Conservation (phyloP, 2,113 vertebrate species). For the Delphinapterus leucas region DNA sequence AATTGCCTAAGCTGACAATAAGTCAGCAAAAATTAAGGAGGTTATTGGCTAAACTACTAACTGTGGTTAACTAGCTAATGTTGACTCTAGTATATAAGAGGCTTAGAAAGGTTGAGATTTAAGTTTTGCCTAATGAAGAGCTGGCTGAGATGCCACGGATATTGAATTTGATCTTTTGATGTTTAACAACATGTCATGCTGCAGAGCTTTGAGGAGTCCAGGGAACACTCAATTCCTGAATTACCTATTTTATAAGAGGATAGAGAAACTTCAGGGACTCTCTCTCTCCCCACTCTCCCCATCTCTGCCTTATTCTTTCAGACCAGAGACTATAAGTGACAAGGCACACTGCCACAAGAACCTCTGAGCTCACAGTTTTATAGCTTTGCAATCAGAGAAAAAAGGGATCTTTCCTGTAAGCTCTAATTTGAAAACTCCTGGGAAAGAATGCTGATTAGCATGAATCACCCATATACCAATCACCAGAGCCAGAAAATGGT, state of each 20-base stretch:
- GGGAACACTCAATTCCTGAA: background rate
- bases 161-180: background rate
- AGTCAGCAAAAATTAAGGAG: conserved; percentile 8
- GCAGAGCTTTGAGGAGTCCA: background rate
- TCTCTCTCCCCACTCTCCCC: background rate
- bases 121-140: background rate
- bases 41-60: background rate
- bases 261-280: background rate
- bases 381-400: background rate
- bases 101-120: background rate
- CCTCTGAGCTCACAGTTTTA: background rate
- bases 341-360: background rate
- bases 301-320: background rate
- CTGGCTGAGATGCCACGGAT: background rate
- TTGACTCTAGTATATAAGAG: background rate
- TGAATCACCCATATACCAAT: background rate
- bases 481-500: background rate
- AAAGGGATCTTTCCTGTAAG: background rate
- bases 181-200: background rate
- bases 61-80: background rate
- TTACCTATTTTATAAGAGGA: background rate
- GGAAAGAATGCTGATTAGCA: background rate
- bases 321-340: background rate
- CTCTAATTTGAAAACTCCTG: background rate
- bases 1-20: background rate